Percentiles rank a stretch among this genome's conserved stretches.
Evolutionary conservation across 1,140 invertebrate genomes (phyloP).

Genomic region (Eumaeus atala): DNA sequence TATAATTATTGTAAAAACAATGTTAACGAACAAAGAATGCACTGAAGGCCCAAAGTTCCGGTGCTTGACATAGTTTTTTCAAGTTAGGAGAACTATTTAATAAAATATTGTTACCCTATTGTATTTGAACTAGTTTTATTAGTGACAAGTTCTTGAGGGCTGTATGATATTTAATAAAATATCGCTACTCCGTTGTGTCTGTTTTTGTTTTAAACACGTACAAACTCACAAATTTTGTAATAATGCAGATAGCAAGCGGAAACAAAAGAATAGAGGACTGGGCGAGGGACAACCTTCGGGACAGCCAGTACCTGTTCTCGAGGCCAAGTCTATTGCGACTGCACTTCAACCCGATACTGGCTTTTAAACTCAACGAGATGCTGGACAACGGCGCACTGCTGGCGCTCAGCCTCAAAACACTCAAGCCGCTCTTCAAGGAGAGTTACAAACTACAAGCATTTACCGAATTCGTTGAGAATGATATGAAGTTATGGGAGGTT

Average conservation of each 20-base stretch:
- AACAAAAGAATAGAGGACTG: constrained; percentile 85
- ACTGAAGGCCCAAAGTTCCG: too few species aligned
- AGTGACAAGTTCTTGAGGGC: too few species aligned
- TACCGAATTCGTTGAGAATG: constrained; percentile 89
- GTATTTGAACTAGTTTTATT: too few species aligned
- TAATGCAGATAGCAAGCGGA: constrained; percentile 80
- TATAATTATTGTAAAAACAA: too few species aligned
- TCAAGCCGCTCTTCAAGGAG: constrained; percentile 83
- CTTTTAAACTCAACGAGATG: constrained; percentile 80
- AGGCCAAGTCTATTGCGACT: constrained; percentile 86
- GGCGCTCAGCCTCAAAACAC: constrained; percentile 82
- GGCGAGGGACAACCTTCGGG: constrained; percentile 80
- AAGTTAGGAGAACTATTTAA: too few species aligned
- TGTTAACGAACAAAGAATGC: too few species aligned
- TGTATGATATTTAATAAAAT: too few species aligned
- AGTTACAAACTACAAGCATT: constrained; percentile 81
- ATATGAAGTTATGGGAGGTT: constrained; percentile 88
- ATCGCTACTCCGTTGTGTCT: too few species aligned
- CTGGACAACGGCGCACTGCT: constrained; percentile 86
- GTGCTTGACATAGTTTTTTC: too few species aligned
- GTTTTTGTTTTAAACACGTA: too few species aligned
- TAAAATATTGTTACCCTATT: too few species aligned
- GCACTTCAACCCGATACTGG: constrained; percentile 81
- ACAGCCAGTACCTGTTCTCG: constrained; percentile 85
- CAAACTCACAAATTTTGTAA: not conserved